phyloP scores from a whole-genome alignment of 2,888 invertebrate genomes.

The Cancer borealis region DNA sequence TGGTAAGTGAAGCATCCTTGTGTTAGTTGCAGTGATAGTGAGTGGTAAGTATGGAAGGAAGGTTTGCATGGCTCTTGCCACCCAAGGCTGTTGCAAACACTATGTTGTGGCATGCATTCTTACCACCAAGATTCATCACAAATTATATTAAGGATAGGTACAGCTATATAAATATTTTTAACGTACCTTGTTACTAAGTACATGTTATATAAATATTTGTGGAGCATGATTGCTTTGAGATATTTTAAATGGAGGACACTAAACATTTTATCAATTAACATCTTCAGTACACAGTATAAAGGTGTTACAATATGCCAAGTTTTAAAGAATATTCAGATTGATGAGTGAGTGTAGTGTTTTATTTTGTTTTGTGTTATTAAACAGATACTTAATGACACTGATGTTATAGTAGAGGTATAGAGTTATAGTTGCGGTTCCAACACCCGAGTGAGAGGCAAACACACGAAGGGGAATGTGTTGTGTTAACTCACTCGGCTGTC shows the following conservation, averaged over 20 bases:
- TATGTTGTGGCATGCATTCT: slow-evolving; percentile 40
- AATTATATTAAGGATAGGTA: not conserved
- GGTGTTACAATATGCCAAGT: not conserved
- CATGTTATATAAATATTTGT: slow-evolving; percentile 24
- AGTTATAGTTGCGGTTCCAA: not conserved
- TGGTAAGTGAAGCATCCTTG: slow-evolving; percentile 67
- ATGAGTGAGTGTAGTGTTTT: not conserved
- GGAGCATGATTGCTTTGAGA: not conserved
- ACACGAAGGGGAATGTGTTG: not conserved
- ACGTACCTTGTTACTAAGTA: slow-evolving; percentile 11
- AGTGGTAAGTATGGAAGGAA: not conserved
- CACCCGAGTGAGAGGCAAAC: not conserved
- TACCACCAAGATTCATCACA: not conserved
- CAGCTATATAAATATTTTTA: not conserved
- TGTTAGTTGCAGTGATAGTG: not conserved
- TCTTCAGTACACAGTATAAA: not conserved
- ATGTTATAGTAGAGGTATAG: not conserved
- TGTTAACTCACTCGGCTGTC: not conserved
- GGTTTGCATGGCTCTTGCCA: slow-evolving; percentile 6
- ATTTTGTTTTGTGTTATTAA: not conserved
- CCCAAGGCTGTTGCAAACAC: not conserved
- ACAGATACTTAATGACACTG: not conserved
- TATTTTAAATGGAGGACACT: not conserved
- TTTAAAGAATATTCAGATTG: not conserved
- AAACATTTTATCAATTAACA: not conserved